Evolutionary conservation across 2,113 vertebrate species (phyloP).

Genomic region (Microcebus jonahi): DNA sequence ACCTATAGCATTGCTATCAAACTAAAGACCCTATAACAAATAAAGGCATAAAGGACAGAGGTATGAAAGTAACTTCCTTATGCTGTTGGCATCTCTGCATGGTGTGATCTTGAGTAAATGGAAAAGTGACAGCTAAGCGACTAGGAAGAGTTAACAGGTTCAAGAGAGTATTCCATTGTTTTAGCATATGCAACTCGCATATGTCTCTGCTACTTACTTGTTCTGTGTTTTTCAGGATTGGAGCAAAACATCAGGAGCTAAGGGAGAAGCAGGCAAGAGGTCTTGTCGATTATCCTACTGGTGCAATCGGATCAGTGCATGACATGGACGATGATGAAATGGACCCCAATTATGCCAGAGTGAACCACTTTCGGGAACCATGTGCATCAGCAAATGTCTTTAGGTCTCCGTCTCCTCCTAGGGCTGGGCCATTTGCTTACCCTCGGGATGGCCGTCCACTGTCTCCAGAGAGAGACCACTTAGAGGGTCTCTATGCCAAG

Average conservation of each 20-base stretch:
- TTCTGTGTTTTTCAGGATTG: conserved; percentile 88
- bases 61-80: conserved; percentile 37
- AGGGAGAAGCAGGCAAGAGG: conserved; percentile 87
- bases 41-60: conserved; percentile 16
- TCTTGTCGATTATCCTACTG: conserved; percentile 81
- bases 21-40: conserved; percentile 32
- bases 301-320: conserved; percentile 77
- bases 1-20: neutral
- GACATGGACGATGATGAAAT: conserved; percentile 95
- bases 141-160: neutral
- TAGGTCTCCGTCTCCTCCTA: conserved; percentile 82
- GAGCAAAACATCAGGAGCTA: conserved; percentile 93
- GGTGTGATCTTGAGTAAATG: neutral
- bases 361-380: conserved; percentile 92
- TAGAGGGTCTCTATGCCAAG: conserved; percentile 96
- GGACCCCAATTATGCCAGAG: conserved; percentile 97
- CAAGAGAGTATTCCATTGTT: neutral
- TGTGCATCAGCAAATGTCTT: conserved; percentile 84
- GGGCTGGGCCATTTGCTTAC: conserved; percentile 76
- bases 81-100: conserved; percentile 5
- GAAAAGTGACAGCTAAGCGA: neutral
- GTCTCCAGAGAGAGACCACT: conserved; percentile 88
- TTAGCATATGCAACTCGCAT: neutral
- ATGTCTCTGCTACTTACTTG: conserved; percentile 21
- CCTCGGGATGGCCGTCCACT: conserved; percentile 81